Evolutionary conservation across 2,888 invertebrate genomes (phyloP).

Genomic region (Celastrina argiolus): DNA sequence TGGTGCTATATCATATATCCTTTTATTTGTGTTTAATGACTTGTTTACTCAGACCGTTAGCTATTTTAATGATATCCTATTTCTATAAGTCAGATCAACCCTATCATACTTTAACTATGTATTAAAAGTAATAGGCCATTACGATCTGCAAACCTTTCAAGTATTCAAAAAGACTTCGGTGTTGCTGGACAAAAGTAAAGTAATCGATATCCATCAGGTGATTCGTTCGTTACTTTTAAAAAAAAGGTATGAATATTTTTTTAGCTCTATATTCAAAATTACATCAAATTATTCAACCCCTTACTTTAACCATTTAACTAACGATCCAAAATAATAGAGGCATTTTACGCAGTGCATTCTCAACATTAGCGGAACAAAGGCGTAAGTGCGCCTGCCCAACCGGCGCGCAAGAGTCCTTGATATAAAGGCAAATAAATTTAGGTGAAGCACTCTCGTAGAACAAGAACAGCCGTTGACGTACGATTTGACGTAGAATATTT

Average conservation of each 20-base stretch:
- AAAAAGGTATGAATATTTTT: too few relatives aligned
- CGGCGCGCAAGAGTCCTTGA: slow-evolving; percentile 61
- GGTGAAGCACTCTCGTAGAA: slow-evolving; percentile 66
- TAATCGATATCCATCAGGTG: too few relatives aligned
- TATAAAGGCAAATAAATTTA: slow-evolving; percentile 73
- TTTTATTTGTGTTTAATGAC: not conserved
- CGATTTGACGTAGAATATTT: slow-evolving; percentile 76
- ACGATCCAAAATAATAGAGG: not conserved
- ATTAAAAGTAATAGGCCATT: too few relatives aligned
- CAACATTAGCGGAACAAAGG: slow-evolving; percentile 13
- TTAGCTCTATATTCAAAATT: too few relatives aligned
- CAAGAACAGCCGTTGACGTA: slow-evolving; percentile 73
- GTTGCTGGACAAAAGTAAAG: too few relatives aligned
- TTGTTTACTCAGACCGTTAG: not conserved
- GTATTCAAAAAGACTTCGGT: too few relatives aligned
- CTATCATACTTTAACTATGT: too few relatives aligned
- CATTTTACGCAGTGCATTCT: slow-evolving; percentile 4
- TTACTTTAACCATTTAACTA: not conserved
- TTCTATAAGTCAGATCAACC: too few relatives aligned
- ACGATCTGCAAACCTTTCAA: too few relatives aligned
- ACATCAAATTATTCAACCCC: not conserved
- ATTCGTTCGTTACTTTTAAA: too few relatives aligned
- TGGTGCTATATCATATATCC: not conserved
- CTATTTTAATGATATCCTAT: not conserved
- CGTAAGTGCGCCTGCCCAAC: slow-evolving; percentile 28